Evolutionary conservation across 2,888 invertebrate species (phyloP), one percentile per base, ranked within the genome.

Genomic region (Yponomeuta plumbellus): DNA sequence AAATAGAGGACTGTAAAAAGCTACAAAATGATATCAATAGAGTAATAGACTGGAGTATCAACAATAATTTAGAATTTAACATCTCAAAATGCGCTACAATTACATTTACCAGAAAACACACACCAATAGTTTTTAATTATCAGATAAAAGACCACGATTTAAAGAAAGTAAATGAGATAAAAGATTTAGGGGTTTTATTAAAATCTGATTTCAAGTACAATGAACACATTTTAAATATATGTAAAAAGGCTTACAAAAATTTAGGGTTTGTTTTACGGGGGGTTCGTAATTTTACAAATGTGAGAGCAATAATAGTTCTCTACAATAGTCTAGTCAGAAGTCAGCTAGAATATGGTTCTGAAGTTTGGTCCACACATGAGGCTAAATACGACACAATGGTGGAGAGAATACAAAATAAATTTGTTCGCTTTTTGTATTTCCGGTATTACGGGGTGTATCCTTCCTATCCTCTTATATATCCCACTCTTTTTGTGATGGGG

Each of bases 261-360:
- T 58, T 68, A 61, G 70, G 70, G 1, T 67, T 70, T 22, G 11
- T 67, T 10, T 22, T 68, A 8, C 66, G 69, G 5, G 22, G 21
- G 52, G 52, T 57, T 5, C 21, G 40, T n/a, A 17, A n/a, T 13
- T 70, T 68, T 20, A 66, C 66, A 2, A 67, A 68, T 20, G 22
- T 67, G 3, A 56, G 39, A 8, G 65, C 68, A 11, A 34, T 69
- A 20, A 63, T 40, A 22, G 66, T 66, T 20, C 56, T 40, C 58
- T 68, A 69, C 40, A 61, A 67, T n/a, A 68, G 68, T 20, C 21
- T 70, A n/a, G 70, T 70, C 1, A 67, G 57, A 66, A 69, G 68
- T 56, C 64, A 66, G 11, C 44, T 69, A 39, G 70, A 70, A 65
- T 59, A 40, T 57, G 66, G 67, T 65, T 64, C 68, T 11, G 66